A percentile compares a stretch with the other conserved stretches of the same genome.
Conservation (phyloP, 1,140 invertebrate species). For the Eumaeus atala region DNA sequence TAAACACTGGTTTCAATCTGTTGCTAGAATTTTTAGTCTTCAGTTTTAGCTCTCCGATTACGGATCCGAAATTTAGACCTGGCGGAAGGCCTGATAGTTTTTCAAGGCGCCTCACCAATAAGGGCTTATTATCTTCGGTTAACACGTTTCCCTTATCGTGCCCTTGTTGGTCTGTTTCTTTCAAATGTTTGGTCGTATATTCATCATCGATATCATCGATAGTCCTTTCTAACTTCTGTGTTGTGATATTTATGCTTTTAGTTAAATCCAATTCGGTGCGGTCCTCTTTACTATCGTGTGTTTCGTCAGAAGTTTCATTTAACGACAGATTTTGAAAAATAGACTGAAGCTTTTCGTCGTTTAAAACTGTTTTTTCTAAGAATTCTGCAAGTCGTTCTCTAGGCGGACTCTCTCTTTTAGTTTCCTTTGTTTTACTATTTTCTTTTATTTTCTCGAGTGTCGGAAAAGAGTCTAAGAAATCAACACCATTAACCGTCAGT, state of each 20-base stretch:
- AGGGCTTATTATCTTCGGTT: conserved; percentile 36
- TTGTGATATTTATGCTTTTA: conserved; percentile 29
- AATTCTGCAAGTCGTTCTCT: conserved; percentile 61
- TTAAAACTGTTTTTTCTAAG: conserved; percentile 63
- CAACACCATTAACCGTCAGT: neutral
- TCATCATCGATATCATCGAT: conserved; percentile 36
- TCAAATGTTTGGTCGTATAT: conserved; percentile 30
- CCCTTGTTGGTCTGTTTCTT: conserved; percentile 19
- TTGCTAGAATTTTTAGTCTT: conserved; percentile 55
- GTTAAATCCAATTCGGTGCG: conserved; percentile 15
- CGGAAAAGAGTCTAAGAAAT: neutral
- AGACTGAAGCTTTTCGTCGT: conserved; percentile 62
- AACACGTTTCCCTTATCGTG: conserved; percentile 14
- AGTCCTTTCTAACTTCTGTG: conserved; percentile 26
- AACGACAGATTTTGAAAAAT: conserved; percentile 64
- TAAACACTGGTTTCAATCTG: conserved; percentile 61
- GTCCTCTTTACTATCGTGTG: neutral
- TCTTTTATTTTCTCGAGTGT: conserved; percentile 34
- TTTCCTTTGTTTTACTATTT: conserved; percentile 26
- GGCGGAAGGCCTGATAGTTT: conserved; percentile 46
- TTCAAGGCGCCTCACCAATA: conserved; percentile 46
- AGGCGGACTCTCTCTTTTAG: conserved; percentile 57
- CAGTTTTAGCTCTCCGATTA: conserved; percentile 62
- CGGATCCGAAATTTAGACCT: conserved; percentile 62
- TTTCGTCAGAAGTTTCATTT: conserved; percentile 34